Evolutionary conservation across 2,797 vertebrate species (phyloP), one percentile per base, ranked within the genome.

Genomic region (Mus spretus): DNA sequence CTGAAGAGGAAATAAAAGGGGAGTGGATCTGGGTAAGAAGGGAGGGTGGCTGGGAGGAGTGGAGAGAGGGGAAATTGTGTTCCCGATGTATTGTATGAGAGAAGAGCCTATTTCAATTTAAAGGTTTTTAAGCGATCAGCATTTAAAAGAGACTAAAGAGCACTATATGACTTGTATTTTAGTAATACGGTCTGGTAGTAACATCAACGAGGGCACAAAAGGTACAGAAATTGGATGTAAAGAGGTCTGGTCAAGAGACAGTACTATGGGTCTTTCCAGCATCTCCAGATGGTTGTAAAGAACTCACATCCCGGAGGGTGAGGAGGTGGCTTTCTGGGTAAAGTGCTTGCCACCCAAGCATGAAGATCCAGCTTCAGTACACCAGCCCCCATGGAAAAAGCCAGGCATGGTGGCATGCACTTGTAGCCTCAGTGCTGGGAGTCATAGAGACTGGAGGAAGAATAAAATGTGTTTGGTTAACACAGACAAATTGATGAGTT

Each of bases 221-320:
- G 31, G 15, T 40, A 37, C 19, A 44, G 12, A 92, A 90, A 13
- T 1, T 34, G 24, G 67, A 95, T 44, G 85, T 50, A 92, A 90
- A 87, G 20, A 74, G 61, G 61, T 87, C 40, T 89, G 34, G n/a
- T 74, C 44, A 80, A 88, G 34, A 84, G n/a, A 89, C 79, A 70
- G 14, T 82, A 50, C 34, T 0, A 57, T 55, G 63, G 28, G 5
- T 47, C 63, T 81, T 91, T 93, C 80, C 40, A 55, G 20, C 6
- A 83, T 22, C 34, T 65, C 75, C 26, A 47, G 34, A 6, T 85
- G 61, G 70, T 78, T 94, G 28, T 90, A 57, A 95, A n/a, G 40
- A 19, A 80, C 31, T 78, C 50, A 88, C 22, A 67, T 86, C 12
- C 84, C 53, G 20, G 44, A 67, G 11, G 44, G 12, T 67, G 10